Evolutionary conservation across 2,113 vertebrate genomes (phyloP), one percentile per base, ranked within the genome.

Genomic region (Strigops habroptila): DNA sequence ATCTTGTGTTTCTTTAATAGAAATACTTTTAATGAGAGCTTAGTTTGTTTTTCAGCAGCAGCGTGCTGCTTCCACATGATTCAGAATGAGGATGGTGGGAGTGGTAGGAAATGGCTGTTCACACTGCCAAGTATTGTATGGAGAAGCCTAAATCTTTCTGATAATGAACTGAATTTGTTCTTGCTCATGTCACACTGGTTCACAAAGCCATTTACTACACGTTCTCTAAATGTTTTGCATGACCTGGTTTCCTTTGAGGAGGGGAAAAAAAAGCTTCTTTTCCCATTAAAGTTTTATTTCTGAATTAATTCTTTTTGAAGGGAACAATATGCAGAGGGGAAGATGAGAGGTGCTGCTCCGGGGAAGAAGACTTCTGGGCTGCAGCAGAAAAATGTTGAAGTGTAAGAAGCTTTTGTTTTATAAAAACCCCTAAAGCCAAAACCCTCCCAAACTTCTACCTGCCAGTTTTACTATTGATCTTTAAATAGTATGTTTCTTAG

Each of bases 291-390:
- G 41, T 23, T 30, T 67, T 17, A 39, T 21, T 39, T 55, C 7
- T 4, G 5, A 37, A 33, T 49, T 15, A 74, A 10, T 52, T 93
- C n/a, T 88, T 75, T 97, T 96, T 92, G 23, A 95, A 99, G 99
- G 99, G 99, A 99, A 97, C 99, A 99, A 78, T 99, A 99, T 99
- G 99, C 99, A 97, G 99, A 99, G 97, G 99, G 99, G 95, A 99
- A 99, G 99, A 99, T 99, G 99, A 99, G 99, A 98, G 99, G 99
- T 79, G 99, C 99, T 97, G 99, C 99, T 96, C 99, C 99, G 15
- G 99, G 99, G 97, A 99, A 99, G 99, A 99, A 99, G 97, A 98
- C 99, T 86, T 98, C 99, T 97, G 97, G 99, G 96, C 98, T 99
- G 97, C 98, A 99, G 95, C 99, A 99, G 98, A 99, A 99, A 98